Evolutionary conservation across 1,140 invertebrate genomes (phyloP).

Genomic region (Kradibia gibbosae): DNA sequence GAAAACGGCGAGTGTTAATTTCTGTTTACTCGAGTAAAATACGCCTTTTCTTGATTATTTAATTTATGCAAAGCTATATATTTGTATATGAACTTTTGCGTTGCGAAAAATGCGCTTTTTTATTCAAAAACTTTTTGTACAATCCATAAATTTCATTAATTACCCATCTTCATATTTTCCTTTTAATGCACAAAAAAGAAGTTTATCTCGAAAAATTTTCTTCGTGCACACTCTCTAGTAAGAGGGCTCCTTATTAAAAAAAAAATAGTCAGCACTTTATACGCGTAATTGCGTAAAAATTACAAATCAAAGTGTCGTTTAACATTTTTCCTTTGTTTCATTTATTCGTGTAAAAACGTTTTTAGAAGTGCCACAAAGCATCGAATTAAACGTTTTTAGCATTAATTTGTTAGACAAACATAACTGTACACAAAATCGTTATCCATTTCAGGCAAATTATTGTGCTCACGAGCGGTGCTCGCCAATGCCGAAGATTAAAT

Average conservation of each 20-base stretch:
- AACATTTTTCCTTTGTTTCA: background rate
- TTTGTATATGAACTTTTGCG: background rate
- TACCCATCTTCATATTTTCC: background rate
- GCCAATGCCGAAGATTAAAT: conserved; percentile 12
- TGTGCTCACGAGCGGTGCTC: background rate
- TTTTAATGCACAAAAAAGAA: background rate
- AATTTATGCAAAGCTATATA: background rate
- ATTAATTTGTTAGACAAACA: background rate
- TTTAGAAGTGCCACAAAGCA: too few species aligned
- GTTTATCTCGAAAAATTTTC: background rate
- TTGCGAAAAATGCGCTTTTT: background rate
- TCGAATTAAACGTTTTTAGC: background rate
- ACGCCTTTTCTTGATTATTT: background rate
- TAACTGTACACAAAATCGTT: background rate
- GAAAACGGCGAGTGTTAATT: background rate
- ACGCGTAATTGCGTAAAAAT: background rate
- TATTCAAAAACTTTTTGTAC: too few species aligned
- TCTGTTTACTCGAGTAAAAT: background rate
- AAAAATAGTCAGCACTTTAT: background rate
- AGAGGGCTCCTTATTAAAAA: background rate
- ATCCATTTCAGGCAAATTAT: background rate
- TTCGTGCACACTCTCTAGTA: background rate
- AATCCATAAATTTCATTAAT: background rate
- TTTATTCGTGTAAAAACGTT: background rate
- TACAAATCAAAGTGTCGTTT: background rate